These are phyloP conservation scores for Cyclura pinguis DNA, from an alignment of 2,797 vertebrate genomes.

Conservation along the genomic window DNA sequence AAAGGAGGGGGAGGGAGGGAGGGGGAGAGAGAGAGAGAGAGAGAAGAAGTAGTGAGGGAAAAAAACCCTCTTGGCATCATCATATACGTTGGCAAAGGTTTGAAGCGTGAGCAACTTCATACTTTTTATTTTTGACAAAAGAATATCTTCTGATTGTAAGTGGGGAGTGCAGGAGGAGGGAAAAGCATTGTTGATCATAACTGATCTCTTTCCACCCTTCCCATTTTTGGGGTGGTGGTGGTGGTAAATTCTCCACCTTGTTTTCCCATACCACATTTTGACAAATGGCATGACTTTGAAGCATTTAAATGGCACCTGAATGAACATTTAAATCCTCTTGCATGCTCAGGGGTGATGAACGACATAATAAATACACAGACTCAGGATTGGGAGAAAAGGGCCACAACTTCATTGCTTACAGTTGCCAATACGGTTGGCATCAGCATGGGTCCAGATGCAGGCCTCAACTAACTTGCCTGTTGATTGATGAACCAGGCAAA, in stretches of 20 bases:
- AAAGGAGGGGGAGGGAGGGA: constrained; percentile 1
- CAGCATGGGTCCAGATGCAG: not conserved
- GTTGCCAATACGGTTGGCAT: too few relatives aligned
- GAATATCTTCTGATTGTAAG: constrained; percentile 18
- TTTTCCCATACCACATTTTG: not conserved
- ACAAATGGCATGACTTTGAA: not conserved
- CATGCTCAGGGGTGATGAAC: too few relatives aligned
- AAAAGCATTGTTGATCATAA: constrained; percentile 21
- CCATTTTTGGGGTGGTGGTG: too few relatives aligned
- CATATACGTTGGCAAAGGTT: constrained; percentile 52
- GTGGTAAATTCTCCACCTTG: not conserved
- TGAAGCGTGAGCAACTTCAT: constrained; percentile 39
- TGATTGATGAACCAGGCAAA: too few relatives aligned
- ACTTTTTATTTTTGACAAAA: constrained; percentile 32
- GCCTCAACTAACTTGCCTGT: not conserved
- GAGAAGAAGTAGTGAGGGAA: constrained; percentile 27
- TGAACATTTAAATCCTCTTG: not conserved
- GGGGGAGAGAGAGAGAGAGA: not conserved
- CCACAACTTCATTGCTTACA: too few relatives aligned
- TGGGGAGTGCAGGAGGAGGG: not conserved
- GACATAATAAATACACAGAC: too few relatives aligned
- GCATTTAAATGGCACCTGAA: not conserved
- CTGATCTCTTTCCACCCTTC: not conserved
- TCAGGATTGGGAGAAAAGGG: too few relatives aligned
- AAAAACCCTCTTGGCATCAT: constrained; percentile 48